Evolutionary conservation across 2,113 vertebrate genomes (phyloP), one percentile per base, ranked within the genome.

Genomic region (Drymodes brunneopygia): DNA sequence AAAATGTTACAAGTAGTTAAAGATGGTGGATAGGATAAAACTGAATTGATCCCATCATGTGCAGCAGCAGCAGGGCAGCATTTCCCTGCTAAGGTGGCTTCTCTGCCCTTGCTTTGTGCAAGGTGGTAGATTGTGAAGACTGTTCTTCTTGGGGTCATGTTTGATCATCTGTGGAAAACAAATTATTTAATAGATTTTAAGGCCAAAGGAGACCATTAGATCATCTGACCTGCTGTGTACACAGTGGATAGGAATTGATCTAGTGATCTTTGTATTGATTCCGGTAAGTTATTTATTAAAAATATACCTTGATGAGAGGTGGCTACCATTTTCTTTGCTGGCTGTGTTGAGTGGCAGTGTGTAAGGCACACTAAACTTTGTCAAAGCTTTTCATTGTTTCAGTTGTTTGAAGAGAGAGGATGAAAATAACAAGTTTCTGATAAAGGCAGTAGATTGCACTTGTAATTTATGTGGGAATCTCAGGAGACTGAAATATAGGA

Each of bases 181-280:
- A 81, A 89, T 81, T 60, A 50, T 16, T 71, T 82, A 75, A 80
- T 77, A 62, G 91, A 75, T 95, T 82, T 92, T 57, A 70, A 94
- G 77, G 73, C 42, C 78, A 85, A 79, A 95, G 81, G 64, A 92
- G 40, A 60, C 24, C 44, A 36, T 84, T 92, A 87, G 45, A 73
- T 90, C 62, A 72, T 57, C 65, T 82, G 75, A 77, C 58, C 33
- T 77, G 31, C 64, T 81, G 81, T 65, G 69, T 77, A 61, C 16
- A 2, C 14, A 69, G 35, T 38, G 29, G 58, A n/a, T 54, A 73
- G 86, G 92, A 93, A 88, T 83, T 80, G 92, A 90, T 81, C 79
- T 69, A 42, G 45, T 54, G 80, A 83, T 90, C 79, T 82, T 74
- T 90, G 12, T 65, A 86, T 88, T 62, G 92, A 90, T 90, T 77